Evolutionary conservation across 2,888 invertebrate genomes (phyloP).

Genomic region (Eupithecia abbreviata): DNA sequence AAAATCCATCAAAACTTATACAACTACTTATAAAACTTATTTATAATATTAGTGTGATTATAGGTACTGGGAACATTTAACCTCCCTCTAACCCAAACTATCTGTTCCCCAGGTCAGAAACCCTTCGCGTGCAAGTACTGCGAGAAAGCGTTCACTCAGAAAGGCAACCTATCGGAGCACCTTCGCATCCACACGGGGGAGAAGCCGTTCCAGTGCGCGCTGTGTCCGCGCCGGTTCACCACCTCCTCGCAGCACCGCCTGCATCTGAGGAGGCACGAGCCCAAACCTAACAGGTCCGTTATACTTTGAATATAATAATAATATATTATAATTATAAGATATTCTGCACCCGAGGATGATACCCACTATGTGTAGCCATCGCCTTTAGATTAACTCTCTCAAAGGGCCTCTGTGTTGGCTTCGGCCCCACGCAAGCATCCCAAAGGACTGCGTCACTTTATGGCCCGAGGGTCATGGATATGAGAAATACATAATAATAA

Average conservation of each 20-base stretch:
- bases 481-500: too few relatives aligned
- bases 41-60: not conserved
- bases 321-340: too few relatives aligned
- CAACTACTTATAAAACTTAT: too few relatives aligned
- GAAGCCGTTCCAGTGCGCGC: constrained; percentile 88
- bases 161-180: constrained; percentile 90
- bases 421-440: too few relatives aligned
- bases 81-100: not conserved
- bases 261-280: constrained; percentile 83
- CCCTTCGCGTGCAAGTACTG: constrained; percentile 88
- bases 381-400: too few relatives aligned
- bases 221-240: constrained; percentile 87
- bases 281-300: constrained; percentile 18
- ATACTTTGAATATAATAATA: too few relatives aligned
- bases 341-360: too few relatives aligned
- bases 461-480: too few relatives aligned
- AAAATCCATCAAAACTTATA: too few relatives aligned
- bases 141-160: constrained; percentile 89
- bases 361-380: too few relatives aligned
- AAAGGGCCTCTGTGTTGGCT: too few relatives aligned
- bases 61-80: not conserved
- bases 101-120: constrained; percentile 77
- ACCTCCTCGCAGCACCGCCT: constrained; percentile 89
- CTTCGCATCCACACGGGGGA: constrained; percentile 90
- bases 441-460: too few relatives aligned